phyloP scores from a whole-genome alignment of 2,797 vertebrate species.

The Phrynocephalus vlangalii region DNA sequence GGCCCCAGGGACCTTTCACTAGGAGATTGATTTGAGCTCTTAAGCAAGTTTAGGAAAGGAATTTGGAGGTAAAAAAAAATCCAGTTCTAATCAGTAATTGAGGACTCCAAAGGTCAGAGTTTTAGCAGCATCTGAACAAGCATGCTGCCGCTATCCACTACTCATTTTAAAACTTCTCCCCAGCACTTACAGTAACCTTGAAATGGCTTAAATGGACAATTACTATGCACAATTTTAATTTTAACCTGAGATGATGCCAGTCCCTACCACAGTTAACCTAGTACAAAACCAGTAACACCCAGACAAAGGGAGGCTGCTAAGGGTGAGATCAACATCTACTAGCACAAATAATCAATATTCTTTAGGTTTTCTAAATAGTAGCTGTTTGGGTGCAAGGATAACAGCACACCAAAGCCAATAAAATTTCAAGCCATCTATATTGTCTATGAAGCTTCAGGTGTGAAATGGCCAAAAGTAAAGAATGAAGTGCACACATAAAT shows the following conservation, averaged over 20 bases:
- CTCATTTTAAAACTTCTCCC: background rate
- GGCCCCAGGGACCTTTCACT: slow-evolving; percentile 74
- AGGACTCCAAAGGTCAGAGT: slow-evolving; percentile 73
- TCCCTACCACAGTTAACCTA: slow-evolving; percentile 13
- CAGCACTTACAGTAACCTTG: slow-evolving; percentile 40
- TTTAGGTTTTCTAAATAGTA: background rate
- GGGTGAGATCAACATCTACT: background rate
- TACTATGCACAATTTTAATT: slow-evolving; percentile 3
- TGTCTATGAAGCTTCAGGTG: background rate
- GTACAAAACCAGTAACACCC: background rate
- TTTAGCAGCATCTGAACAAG: slow-evolving; percentile 61
- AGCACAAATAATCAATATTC: background rate
- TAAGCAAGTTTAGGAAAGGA: slow-evolving; percentile 68
- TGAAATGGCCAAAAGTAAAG: background rate
- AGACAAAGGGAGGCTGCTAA: background rate
- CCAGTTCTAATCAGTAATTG: slow-evolving; percentile 72
- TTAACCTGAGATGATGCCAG: slow-evolving; percentile 16
- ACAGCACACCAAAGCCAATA: background rate
- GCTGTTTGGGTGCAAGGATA: background rate
- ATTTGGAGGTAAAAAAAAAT: slow-evolving; percentile 68
- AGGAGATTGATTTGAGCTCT: slow-evolving; percentile 66
- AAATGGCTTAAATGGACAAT: slow-evolving; percentile 10
- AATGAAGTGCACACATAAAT: background rate
- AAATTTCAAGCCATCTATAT: background rate
- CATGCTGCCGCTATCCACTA: slow-evolving; percentile 32